A percentile compares a stretch with the other conserved stretches of the same genome.
These are phyloP conservation scores for Patiria miniata DNA, from an alignment of 35 echinoderm and acorn worm species.

Conservation along the genomic window DNA sequence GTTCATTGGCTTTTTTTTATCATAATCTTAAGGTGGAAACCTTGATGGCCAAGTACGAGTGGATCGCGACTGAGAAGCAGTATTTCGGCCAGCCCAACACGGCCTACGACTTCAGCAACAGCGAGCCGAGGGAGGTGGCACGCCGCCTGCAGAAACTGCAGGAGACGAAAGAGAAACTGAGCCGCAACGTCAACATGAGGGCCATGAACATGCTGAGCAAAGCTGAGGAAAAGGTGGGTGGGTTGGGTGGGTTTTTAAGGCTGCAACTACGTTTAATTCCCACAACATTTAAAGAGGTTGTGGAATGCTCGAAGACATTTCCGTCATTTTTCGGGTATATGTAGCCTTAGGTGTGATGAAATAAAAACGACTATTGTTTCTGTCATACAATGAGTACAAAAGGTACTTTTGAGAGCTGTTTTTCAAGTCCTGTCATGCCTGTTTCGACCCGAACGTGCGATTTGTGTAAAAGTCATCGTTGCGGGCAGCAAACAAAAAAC, in stretches of 20 bases:
- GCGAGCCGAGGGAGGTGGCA: slow-evolving; percentile 71
- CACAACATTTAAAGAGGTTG: too few relatives aligned
- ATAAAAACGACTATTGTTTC: too few relatives aligned
- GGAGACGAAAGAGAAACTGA: slow-evolving; percentile 93
- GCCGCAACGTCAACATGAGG: slow-evolving; percentile 96
- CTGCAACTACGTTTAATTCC: too few relatives aligned
- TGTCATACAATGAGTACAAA: too few relatives aligned
- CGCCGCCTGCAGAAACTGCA: slow-evolving; percentile 83
- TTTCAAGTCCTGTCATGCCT: too few relatives aligned
- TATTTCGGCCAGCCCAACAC: slow-evolving; percentile 98
- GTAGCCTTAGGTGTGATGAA: too few relatives aligned
- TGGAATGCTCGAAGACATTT: too few relatives aligned
- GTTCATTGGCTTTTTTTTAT: not conserved
- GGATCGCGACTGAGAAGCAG: slow-evolving; percentile 92
- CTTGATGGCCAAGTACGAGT: slow-evolving; percentile 85
- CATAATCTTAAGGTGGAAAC: slow-evolving; percentile 63
- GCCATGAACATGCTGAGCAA: slow-evolving; percentile 99
- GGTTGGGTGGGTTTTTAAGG: not conserved
- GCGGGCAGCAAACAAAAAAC: too few relatives aligned
- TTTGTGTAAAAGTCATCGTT: too few relatives aligned
- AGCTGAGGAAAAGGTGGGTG: slow-evolving; percentile 90
- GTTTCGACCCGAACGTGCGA: too few relatives aligned
- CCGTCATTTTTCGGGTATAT: too few relatives aligned
- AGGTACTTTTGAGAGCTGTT: too few relatives aligned
- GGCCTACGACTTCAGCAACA: slow-evolving; percentile 88